Base-by-base conservation (phyloP, 1,140 invertebrate species). In the Drosophila burlai region DNA sequence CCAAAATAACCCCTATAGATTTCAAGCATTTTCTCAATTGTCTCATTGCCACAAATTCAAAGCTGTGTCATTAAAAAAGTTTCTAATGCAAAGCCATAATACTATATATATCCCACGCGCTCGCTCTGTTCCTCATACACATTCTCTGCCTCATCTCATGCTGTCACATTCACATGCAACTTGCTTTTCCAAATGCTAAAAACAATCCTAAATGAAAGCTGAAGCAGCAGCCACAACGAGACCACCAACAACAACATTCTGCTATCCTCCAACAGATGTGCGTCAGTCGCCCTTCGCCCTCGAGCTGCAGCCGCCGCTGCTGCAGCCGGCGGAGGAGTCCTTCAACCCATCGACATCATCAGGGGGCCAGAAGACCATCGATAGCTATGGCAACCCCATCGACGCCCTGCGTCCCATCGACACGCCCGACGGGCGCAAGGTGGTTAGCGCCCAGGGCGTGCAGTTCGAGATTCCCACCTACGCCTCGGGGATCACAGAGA, bases 381-480 rank as follows among this genome's bases (percentile, higher is more conserved):
- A 93, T 76, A 93, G 92, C 76, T 93, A 93, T 76, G 92, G 92
- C 71, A 86, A 85, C 73, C 92, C 92, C 18, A 92, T 93, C 45
- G 84, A 90, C 43, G 59, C 76, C 26, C 71, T 91, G 46, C 78
- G 81, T 65, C 90, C 92, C 18, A 91, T 91, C n/a, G 78, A 92
- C 63, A 92, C 90, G 61, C 92, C 92, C 64, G 90, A 92, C 66
- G 92, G 92, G 29, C 80, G 92, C 15, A 93, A 93, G 65, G 89
- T 92, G 54, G 77, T 93, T 46, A 92, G 89, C 52, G 86, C 92
- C 16, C 82, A 93, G 80, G 92, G 92, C 46, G 60, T 93, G 36
- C 90, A 93, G 74, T 93, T 93, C 50, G 92, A 92, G 90, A 93
- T 93, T 74, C 92, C 92, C 34, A 93, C 67, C 26, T 93, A 93